Conservation (phyloP, 2,888 invertebrate species). For the Linnaemya vulpina region DNA sequence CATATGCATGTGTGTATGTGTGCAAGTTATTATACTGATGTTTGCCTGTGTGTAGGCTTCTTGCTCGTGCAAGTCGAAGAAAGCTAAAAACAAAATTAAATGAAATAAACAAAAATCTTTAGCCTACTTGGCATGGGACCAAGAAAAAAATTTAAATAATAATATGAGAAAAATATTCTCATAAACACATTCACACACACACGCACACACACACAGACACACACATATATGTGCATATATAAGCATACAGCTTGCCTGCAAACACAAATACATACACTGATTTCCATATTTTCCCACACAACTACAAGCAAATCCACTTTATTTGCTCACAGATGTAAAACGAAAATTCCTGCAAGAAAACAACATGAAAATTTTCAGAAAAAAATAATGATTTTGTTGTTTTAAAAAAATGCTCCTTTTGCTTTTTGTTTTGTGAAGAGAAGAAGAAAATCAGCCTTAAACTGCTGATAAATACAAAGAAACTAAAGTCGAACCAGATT, state of each 20-base stretch:
- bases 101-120: constrained; percentile 59
- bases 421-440: not conserved
- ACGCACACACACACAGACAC: not conserved
- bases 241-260: no score
- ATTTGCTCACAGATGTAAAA: constrained; percentile 47
- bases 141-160: constrained; percentile 63
- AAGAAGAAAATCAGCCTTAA: constrained; percentile 10
- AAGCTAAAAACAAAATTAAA: constrained; percentile 36
- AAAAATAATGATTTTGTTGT: constrained; percentile 25
- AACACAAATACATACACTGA: constrained; percentile 11
- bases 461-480: constrained; percentile 36
- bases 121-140: constrained; percentile 68
- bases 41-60: constrained; percentile 21
- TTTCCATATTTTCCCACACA: constrained; percentile 48
- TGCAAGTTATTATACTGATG: constrained; percentile 8
- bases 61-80: constrained; percentile 13
- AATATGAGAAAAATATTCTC: constrained; percentile 51
- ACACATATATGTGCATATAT: no score
- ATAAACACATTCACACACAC: constrained; percentile 1
- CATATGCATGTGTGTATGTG: no score
- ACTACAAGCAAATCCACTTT: constrained; percentile 45
- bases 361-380: constrained; percentile 15
- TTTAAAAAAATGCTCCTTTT: not conserved
- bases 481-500: constrained; percentile 43
- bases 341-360: constrained; percentile 20